These are phyloP conservation scores for Phyllotis vaccarum DNA, from an alignment of 2,797 vertebrate species.

Conservation along the genomic window DNA sequence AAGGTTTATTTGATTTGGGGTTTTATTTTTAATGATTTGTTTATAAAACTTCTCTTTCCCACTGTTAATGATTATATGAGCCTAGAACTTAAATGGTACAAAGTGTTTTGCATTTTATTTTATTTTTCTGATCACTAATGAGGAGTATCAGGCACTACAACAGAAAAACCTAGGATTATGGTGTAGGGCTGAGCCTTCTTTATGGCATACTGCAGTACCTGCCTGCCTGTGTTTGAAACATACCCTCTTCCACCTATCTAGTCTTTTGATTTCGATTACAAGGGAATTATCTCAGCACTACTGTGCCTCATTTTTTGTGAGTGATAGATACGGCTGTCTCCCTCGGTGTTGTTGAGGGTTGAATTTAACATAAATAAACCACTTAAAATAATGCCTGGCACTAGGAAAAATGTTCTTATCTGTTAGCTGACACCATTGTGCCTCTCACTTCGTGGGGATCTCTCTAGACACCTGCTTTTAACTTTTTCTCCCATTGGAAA, in stretches of 20 bases:
- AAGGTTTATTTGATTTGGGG: constrained; percentile 32
- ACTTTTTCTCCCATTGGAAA: background rate
- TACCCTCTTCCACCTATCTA: background rate
- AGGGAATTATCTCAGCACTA: background rate
- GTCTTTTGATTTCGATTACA: background rate
- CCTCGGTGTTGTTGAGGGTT: background rate
- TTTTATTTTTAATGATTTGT: constrained; percentile 49
- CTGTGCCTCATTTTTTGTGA: background rate
- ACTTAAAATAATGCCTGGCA: background rate
- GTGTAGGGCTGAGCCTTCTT: background rate
- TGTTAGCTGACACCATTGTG: background rate
- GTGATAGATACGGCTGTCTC: background rate
- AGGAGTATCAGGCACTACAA: background rate
- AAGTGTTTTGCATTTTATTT: background rate
- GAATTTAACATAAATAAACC: background rate
- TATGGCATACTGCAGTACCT: background rate
- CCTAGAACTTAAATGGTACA: constrained; percentile 25
- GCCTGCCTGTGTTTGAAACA: background rate
- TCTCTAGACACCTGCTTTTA: background rate
- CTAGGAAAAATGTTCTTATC: background rate
- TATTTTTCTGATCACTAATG: background rate
- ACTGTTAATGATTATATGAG: background rate
- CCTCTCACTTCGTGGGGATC: background rate
- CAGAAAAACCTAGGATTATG: background rate
- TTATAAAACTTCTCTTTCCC: constrained; percentile 40